Percentiles rank a stretch among this genome's conserved stretches.
These are phyloP conservation scores for Oscheius myriophilus DNA, from an alignment of 2,888 invertebrate species.

Conservation along the genomic window DNA sequence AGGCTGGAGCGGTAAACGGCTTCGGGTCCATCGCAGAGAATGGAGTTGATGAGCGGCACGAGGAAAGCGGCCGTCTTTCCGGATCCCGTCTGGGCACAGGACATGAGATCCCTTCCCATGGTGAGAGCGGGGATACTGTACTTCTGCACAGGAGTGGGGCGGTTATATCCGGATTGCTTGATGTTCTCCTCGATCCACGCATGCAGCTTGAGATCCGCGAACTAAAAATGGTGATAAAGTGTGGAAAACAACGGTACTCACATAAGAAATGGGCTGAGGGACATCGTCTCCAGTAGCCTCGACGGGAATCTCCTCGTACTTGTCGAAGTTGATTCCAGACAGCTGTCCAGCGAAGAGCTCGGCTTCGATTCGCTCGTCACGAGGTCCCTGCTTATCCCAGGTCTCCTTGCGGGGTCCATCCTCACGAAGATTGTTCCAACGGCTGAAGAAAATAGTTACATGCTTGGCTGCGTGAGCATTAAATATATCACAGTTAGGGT, in stretches of 20 bases:
- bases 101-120: constrained; percentile 93
- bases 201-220: constrained; percentile 70
- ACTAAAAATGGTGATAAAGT: no score
- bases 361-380: constrained; percentile 60
- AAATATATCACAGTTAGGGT: not conserved
- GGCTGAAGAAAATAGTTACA: constrained; percentile 8
- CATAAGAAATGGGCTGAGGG: constrained; percentile 88
- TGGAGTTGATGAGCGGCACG: constrained; percentile 95
- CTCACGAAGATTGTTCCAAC: constrained; percentile 32
- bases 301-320: constrained; percentile 99
- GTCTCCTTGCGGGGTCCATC: constrained; percentile 12
- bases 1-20: constrained; percentile 54
- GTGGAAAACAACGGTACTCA: constrained; percentile 72
- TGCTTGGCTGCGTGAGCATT: no score
- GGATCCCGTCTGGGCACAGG: constrained; percentile 81
- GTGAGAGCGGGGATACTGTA: constrained; percentile 97
- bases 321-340: constrained; percentile 99
- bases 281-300: constrained; percentile 97
- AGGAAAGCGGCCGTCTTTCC: constrained; percentile 98
- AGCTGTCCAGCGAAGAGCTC: constrained; percentile 76
- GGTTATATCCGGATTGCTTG: constrained; percentile 71
- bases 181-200: constrained; percentile 72
- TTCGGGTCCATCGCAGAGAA: constrained; percentile 80
- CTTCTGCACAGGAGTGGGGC: constrained; percentile 80
- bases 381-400: constrained; percentile 26